A percentile compares a stretch with the other conserved stretches of the same genome.
Conservation (phyloP, 92 coral and sea anemone genomes). For the Palythoa caribaeorum region DNA sequence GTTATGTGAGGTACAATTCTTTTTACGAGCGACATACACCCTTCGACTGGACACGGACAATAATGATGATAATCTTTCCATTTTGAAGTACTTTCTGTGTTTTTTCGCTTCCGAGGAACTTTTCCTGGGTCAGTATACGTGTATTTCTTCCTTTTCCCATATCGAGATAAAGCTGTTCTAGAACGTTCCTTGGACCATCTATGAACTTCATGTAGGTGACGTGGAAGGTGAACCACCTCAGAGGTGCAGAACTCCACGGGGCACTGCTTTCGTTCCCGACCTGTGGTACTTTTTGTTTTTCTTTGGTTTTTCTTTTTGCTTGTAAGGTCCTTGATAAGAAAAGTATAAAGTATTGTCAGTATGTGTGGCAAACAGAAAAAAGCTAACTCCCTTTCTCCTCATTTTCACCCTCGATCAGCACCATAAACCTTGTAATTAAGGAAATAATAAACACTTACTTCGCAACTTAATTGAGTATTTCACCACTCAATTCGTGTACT, state of each 20-base stretch:
- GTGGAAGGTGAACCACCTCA: slow-evolving; percentile 47
- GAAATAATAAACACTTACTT: slow-evolving; percentile 5
- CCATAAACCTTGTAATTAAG: background rate
- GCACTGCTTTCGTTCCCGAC: slow-evolving; percentile 32
- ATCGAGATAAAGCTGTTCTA: slow-evolving; percentile 13
- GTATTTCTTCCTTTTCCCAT: slow-evolving; percentile 44
- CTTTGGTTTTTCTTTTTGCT: background rate
- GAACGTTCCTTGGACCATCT: slow-evolving; percentile 56
- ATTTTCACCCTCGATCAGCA: slow-evolving; percentile 10
- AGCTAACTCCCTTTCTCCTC: slow-evolving; percentile 21
- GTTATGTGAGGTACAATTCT: slow-evolving; percentile 50
- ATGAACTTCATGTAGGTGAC: slow-evolving; percentile 58
- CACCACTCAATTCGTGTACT: background rate
- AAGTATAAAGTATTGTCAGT: background rate
- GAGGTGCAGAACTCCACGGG: slow-evolving; percentile 32
- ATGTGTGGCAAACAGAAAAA: background rate
- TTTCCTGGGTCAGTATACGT: slow-evolving; percentile 19
- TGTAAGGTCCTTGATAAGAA: background rate
- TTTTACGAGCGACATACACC: slow-evolving; percentile 50
- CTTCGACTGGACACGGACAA: slow-evolving; percentile 47
- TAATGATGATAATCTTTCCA: slow-evolving; percentile 53
- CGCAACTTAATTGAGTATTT: background rate
- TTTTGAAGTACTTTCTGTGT: slow-evolving; percentile 17
- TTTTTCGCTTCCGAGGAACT: slow-evolving; percentile 16
- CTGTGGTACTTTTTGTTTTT: slow-evolving; percentile 19